These are phyloP conservation scores for Synergus japonicus DNA, from an alignment of 2,888 invertebrate species.

Conservation along the genomic window DNA sequence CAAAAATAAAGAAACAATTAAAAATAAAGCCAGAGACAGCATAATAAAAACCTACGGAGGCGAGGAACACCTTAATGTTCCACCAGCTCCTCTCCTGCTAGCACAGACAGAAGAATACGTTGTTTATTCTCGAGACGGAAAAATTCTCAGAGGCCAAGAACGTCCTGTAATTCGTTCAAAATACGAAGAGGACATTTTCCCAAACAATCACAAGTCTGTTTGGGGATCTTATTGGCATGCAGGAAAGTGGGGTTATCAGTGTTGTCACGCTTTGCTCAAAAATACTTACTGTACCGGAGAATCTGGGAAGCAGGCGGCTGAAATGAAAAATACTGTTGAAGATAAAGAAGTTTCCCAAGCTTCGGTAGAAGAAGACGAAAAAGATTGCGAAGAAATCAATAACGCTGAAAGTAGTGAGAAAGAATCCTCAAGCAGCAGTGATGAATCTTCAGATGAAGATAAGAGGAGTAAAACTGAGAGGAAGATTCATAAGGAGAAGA, in stretches of 20 bases:
- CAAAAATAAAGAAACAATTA: constrained; percentile 92
- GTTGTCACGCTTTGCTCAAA: constrained; percentile 95
- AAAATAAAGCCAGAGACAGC: constrained; percentile 89
- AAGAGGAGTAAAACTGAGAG: constrained; percentile 49
- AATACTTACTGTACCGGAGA: constrained; percentile 94
- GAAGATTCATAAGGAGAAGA: constrained; percentile 58
- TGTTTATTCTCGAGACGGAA: constrained; percentile 96
- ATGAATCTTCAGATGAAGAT: constrained; percentile 52
- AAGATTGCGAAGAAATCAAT: constrained; percentile 3
- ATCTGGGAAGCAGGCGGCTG: constrained; percentile 78
- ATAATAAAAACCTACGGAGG: constrained; percentile 97
- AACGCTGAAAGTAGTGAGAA: constrained; percentile 57
- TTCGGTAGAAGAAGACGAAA: neutral
- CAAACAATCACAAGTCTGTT: constrained; percentile 95
- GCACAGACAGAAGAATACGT: constrained; percentile 98
- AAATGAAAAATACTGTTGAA: constrained; percentile 48
- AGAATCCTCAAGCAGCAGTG: constrained; percentile 55
- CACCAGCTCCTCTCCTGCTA: constrained; percentile 91
- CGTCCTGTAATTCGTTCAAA: constrained; percentile 90
- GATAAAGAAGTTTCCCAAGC: constrained; percentile 21
- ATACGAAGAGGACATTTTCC: constrained; percentile 95
- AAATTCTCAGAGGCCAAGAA: constrained; percentile 90
- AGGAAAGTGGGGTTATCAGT: constrained; percentile 97
- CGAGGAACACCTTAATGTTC: constrained; percentile 92
- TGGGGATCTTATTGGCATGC: constrained; percentile 98